Evolutionary conservation across 2,113 vertebrate species (phyloP), one percentile per base, ranked within the genome.

Genomic region (Phylloscopus whistleri): DNA sequence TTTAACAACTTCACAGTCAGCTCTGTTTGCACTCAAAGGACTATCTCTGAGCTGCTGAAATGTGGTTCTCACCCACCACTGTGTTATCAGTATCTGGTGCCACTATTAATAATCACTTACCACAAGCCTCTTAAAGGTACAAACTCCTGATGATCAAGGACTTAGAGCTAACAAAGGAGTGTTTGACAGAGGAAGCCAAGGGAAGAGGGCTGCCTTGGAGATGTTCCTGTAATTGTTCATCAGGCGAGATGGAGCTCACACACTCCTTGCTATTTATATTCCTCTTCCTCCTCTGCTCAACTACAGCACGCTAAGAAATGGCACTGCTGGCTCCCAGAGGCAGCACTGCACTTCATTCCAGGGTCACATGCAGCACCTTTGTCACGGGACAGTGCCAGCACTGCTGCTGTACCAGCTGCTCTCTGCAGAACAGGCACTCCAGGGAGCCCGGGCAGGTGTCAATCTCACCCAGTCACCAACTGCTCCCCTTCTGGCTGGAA

Each of bases 201-300:
- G 85, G 94, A 88, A 96, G 76, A 95, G 60, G 86, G 72, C 90
- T 70, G 82, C 94, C 80, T 94, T 60, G 74, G 92, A 95, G 81
- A 90, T 48, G 86, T 96, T 94, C 94, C 94, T 94, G 89, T 58
- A 86, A 96, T 93, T 96, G 94, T 95, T 94, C 70, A 83, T 75
- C 90, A 88, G 84, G 92, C n/a, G 0, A 95, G 83, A 89, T 75
- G 86, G 69, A 92, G 79, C 88, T 96, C 93, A 85, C 72, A 88
- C 73, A 53, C 83, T 96, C 60, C 52, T 72, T 72, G 88, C 93
- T 97, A 95, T 96, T 96, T 96, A 86, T 94, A 89, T 43, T 80
- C 81, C 56, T 74, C 68, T 94, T 90, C 79, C 85, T 93, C 67
- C 81, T 55, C 55, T 70, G 82, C 76, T 72, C 67, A 62, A 9